phyloP scores from a whole-genome alignment of 2,113 vertebrate species.

The Rhinogobius similis region DNA sequence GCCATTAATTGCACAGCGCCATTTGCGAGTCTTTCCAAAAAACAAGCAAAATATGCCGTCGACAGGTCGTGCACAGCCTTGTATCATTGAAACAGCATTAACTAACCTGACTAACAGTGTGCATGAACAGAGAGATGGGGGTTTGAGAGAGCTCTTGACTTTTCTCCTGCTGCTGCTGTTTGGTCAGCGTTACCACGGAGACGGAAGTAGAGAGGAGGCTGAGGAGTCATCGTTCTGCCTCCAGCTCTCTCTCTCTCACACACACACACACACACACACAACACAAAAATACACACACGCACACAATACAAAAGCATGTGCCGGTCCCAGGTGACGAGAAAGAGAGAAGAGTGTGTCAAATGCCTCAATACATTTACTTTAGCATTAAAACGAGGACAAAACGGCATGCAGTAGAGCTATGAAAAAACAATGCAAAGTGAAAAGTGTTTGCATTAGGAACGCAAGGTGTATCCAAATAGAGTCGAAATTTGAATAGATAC shows the following conservation, averaged over 20 bases:
- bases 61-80: constrained; percentile 5
- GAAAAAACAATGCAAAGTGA: not conserved
- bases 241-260: constrained; percentile 50
- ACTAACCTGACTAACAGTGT: constrained; percentile 46
- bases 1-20: not conserved
- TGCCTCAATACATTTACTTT: constrained; percentile 35
- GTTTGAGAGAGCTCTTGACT: constrained; percentile 76
- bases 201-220: constrained; percentile 77
- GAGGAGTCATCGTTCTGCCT: constrained; percentile 75
- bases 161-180: constrained; percentile 74
- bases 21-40: too few relatives aligned
- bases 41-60: not conserved
- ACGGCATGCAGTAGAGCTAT: not conserved
- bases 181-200: constrained; percentile 78
- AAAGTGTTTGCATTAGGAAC: too few relatives aligned
- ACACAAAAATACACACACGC: not conserved
- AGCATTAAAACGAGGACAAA: constrained; percentile 49
- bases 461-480: too few relatives aligned
- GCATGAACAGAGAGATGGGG: constrained; percentile 50
- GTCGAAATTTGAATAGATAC: too few relatives aligned
- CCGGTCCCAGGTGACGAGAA: constrained; percentile 68
- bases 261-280: not conserved
- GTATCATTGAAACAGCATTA: constrained; percentile 29
- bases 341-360: constrained; percentile 23
- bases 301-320: constrained; percentile 44